A percentile compares a stretch with the other conserved stretches of the same genome.
Evolutionary conservation across 2,113 vertebrate genomes (phyloP).

Genomic region (Anas platyrhynchos): DNA sequence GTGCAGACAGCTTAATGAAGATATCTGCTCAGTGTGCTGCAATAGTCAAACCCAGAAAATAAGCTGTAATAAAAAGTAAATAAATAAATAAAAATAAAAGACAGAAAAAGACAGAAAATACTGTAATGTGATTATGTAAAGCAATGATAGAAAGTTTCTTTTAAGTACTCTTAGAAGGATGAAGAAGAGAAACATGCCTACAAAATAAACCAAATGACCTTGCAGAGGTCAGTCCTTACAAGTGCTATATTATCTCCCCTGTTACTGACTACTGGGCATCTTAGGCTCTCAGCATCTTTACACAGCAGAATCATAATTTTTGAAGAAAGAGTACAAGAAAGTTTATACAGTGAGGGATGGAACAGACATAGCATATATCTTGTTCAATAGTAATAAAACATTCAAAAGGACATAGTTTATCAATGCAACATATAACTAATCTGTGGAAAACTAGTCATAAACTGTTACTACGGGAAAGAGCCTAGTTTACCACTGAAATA

Average conservation of each 20-base stretch:
- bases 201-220: background rate
- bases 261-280: background rate
- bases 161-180: slow-evolving; percentile 7
- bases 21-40: background rate
- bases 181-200: background rate
- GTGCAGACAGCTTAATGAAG: slow-evolving; percentile 62
- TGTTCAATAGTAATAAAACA: background rate
- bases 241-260: background rate
- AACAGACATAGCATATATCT: background rate
- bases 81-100: background rate
- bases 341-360: background rate
- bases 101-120: background rate
- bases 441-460: slow-evolving; percentile 7
- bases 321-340: background rate
- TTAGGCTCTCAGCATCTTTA: background rate
- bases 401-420: background rate
- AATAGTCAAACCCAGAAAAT: slow-evolving; percentile 45
- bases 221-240: background rate
- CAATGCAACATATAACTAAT: background rate
- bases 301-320: background rate
- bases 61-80: background rate
- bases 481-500: background rate
- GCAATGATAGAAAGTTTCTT: slow-evolving; percentile 16
- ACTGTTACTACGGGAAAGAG: background rate
- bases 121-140: slow-evolving; percentile 2